These are phyloP conservation scores for Oscheius sp. DNA, from an alignment of 2,888 invertebrate species.

Conservation along the genomic window DNA sequence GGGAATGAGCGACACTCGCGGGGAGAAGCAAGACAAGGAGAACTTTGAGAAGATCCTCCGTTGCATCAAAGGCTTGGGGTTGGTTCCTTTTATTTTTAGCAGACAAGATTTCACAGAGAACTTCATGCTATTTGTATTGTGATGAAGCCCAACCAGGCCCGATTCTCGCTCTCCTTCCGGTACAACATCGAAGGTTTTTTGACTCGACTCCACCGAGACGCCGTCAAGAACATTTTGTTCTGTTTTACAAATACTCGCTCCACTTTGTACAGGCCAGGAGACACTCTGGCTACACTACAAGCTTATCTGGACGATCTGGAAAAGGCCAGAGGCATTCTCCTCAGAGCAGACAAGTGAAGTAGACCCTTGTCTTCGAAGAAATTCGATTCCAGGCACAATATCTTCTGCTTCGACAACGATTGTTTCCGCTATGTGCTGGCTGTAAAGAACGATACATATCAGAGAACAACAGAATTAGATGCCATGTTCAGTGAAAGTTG, in stretches of 20 bases:
- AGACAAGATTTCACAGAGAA: background rate
- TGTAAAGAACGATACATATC: background rate
- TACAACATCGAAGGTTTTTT: constrained; percentile 60
- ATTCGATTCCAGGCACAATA: background rate
- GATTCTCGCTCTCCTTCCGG: constrained; percentile 43
- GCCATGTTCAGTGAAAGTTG: background rate
- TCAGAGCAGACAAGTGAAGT: constrained; percentile 1
- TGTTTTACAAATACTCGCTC: constrained; percentile 57
- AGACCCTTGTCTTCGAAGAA: background rate
- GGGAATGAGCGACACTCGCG: constrained; percentile 23
- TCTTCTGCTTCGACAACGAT: constrained; percentile 26
- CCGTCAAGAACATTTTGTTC: constrained; percentile 59
- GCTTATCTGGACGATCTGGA: background rate
- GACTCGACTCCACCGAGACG: constrained; percentile 53
- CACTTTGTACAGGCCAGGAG: constrained; percentile 3
- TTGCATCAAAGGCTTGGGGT: background rate
- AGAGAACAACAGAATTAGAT: background rate
- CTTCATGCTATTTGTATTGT: constrained; percentile 53
- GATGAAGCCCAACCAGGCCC: constrained; percentile 48
- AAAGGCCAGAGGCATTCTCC: background rate
- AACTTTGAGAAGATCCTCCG: constrained; percentile 24
- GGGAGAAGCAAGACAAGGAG: constrained; percentile 1
- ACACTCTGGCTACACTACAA: background rate
- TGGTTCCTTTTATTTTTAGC: background rate
- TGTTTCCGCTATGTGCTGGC: constrained; percentile 15